Percentiles rank a stretch among this genome's conserved stretches.
Evolutionary conservation across 2,113 vertebrate genomes (phyloP).

Genomic region (Zosterops pallidus): DNA sequence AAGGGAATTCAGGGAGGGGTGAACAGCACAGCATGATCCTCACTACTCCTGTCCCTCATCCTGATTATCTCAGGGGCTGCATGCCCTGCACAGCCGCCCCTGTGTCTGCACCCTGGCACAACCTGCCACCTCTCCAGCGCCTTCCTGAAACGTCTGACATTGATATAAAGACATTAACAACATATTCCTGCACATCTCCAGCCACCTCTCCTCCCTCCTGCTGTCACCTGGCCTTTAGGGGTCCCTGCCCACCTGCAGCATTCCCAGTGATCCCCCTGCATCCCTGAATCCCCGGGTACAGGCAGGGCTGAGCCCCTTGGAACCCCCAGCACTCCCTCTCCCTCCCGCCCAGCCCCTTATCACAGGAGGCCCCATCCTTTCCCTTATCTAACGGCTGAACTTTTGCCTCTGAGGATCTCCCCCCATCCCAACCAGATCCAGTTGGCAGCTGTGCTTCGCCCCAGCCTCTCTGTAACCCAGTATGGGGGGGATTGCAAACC

Average conservation of each 20-base stretch:
- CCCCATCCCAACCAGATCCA: neutral
- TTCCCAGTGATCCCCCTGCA: neutral
- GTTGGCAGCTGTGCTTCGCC: rapidly evolving
- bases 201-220: neutral
- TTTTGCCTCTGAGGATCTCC: constrained; percentile 18
- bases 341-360: neutral
- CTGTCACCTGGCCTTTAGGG: neutral
- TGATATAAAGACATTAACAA: rapidly evolving
- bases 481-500: neutral
- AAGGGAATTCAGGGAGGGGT: neutral
- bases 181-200: neutral
- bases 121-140: rapidly evolving
- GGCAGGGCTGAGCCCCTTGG: neutral
- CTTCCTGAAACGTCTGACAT: rapidly evolving
- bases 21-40: rapidly evolving
- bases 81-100: neutral
- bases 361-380: neutral
- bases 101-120: neutral
- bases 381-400: constrained; percentile 34
- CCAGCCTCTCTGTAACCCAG: rapidly evolving
- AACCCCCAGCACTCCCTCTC: rapidly evolving
- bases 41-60: neutral
- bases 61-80: neutral
- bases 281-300: neutral
- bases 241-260: neutral